Evolutionary conservation across 30 jellyfish, hydroid and myxozoan species (phyloP).

Genomic region (Chrysaora quinquecirrha): DNA sequence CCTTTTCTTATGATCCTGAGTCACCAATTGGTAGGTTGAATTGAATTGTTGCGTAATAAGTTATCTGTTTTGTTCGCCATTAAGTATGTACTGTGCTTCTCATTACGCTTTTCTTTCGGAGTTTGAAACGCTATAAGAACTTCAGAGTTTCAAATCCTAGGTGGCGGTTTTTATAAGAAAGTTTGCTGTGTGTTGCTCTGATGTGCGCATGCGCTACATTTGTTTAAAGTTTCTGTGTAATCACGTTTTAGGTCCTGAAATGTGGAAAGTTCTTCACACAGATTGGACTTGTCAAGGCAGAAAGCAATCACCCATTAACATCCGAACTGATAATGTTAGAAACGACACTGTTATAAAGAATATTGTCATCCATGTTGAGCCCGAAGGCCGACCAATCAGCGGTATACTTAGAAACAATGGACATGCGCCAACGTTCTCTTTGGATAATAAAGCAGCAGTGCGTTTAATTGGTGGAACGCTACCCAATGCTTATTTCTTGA

Average conservation of each 20-base stretch:
- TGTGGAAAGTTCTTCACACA: slow-evolving; percentile 85
- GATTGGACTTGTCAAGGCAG: slow-evolving; percentile 96
- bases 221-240: too few species aligned
- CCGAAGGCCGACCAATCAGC: slow-evolving; percentile 79
- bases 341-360: slow-evolving; percentile 68
- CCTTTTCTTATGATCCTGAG: slow-evolving; percentile 83
- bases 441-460: slow-evolving; percentile 72
- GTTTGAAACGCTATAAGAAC: too few species aligned
- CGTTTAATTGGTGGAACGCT: slow-evolving; percentile 84
- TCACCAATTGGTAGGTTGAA: slow-evolving; percentile 80
- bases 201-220: too few species aligned
- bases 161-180: too few species aligned
- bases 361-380: slow-evolving; percentile 62
- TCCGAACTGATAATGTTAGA: slow-evolving; percentile 59
- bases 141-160: too few species aligned
- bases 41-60: too few species aligned
- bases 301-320: slow-evolving; percentile 92
- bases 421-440: slow-evolving; percentile 94
- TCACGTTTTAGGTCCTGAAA: slow-evolving; percentile 88
- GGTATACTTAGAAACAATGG: slow-evolving; percentile 89
- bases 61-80: too few species aligned
- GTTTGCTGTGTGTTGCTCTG: too few species aligned
- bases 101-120: too few species aligned
- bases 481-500: slow-evolving; percentile 74
- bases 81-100: too few species aligned